phyloP scores from a whole-genome alignment of 2,888 invertebrate genomes.

The Amphipyra tragopoginis region DNA sequence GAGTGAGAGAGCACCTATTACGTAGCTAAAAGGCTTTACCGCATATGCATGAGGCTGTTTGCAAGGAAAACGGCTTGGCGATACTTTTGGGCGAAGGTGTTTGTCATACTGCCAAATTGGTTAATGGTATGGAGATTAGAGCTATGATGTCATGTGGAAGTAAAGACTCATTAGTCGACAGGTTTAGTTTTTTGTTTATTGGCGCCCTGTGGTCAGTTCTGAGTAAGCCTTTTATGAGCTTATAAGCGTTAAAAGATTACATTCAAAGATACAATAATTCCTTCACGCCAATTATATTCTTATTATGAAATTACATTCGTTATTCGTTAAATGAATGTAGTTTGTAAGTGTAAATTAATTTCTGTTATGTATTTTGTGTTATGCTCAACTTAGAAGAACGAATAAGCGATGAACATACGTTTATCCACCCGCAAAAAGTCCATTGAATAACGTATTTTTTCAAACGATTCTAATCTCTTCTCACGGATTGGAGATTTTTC shows the following conservation, averaged over 20 bases:
- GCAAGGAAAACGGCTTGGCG: slow-evolving; percentile 84
- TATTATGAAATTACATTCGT: slow-evolving; percentile 22
- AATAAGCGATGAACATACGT: too few relatives aligned
- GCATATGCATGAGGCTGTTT: slow-evolving; percentile 79
- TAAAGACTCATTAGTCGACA: slow-evolving; percentile 44
- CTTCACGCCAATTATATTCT: slow-evolving; percentile 28
- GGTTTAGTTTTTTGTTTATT: slow-evolving; percentile 37
- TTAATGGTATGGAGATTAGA: slow-evolving; percentile 51
- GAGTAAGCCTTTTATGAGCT: slow-evolving; percentile 37
- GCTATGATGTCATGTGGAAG: slow-evolving; percentile 57
- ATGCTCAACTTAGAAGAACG: too few relatives aligned
- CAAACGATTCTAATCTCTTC: too few relatives aligned
- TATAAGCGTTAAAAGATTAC: slow-evolving; percentile 30
- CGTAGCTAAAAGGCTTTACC: slow-evolving; percentile 76
- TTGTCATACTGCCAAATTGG: slow-evolving; percentile 65
- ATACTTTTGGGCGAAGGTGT: slow-evolving; percentile 68
- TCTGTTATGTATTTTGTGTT: background rate
- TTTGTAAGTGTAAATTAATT: too few relatives aligned
- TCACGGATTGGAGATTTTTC: too few relatives aligned
- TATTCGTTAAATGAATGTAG: background rate
- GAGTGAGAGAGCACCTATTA: slow-evolving; percentile 74
- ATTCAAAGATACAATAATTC: slow-evolving; percentile 18
- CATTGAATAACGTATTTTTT: too few relatives aligned
- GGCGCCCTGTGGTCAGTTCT: slow-evolving; percentile 51
- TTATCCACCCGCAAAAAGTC: too few relatives aligned